Conservation (phyloP, 2,797 vertebrate genomes). For the Sebastes nivosus region DNA sequence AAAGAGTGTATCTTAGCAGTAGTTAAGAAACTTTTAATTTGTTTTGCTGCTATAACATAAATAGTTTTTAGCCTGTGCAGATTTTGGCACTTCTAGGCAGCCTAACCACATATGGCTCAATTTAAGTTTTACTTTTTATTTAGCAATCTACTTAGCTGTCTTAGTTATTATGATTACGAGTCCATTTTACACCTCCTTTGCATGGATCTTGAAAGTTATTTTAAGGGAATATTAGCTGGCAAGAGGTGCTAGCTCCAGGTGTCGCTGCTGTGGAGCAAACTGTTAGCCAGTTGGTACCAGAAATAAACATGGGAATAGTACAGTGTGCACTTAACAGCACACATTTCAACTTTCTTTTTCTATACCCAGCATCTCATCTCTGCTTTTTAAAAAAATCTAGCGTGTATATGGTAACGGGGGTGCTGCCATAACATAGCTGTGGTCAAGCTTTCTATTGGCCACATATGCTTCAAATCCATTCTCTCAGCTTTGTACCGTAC, state of each 20-base stretch:
- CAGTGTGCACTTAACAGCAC: slow-evolving; percentile 14
- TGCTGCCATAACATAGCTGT: slow-evolving; percentile 26
- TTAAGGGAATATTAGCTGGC: slow-evolving; percentile 60
- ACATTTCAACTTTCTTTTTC: slow-evolving; percentile 17
- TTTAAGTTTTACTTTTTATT: slow-evolving; percentile 48
- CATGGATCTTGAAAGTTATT: slow-evolving; percentile 60
- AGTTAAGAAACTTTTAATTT: background rate
- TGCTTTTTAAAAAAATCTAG: slow-evolving; percentile 3
- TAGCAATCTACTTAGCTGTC: slow-evolving; percentile 41
- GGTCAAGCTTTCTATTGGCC: slow-evolving; percentile 22
- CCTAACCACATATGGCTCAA: slow-evolving; percentile 43
- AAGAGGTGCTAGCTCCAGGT: slow-evolving; percentile 52
- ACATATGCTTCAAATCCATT: slow-evolving; percentile 31
- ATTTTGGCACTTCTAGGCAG: slow-evolving; percentile 28
- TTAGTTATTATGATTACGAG: slow-evolving; percentile 41
- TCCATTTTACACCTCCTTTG: slow-evolving; percentile 59
- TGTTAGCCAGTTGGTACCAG: slow-evolving; percentile 44
- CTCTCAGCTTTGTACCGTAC: background rate
- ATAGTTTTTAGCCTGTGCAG: slow-evolving; percentile 31
- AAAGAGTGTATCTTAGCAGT: background rate
- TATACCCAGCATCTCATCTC: background rate
- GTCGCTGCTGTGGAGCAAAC: slow-evolving; percentile 40
- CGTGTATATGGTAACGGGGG: slow-evolving; percentile 7
- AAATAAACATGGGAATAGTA: slow-evolving; percentile 49
- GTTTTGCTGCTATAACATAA: slow-evolving; percentile 14